Conservation (phyloP, 2,888 invertebrate genomes). For the Epistrophella euchroma region DNA sequence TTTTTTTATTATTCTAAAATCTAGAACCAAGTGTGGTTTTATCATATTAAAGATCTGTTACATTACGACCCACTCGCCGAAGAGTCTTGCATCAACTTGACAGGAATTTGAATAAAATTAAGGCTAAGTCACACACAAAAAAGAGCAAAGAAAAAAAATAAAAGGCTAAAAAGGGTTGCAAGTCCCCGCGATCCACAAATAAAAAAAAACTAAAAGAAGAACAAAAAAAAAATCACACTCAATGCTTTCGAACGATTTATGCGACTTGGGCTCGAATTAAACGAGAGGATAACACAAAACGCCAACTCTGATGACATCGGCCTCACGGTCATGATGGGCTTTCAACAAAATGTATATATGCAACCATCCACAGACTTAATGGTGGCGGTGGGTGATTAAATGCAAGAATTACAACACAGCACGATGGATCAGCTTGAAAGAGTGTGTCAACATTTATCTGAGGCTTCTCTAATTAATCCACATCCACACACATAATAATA, state of each 20-base stretch:
- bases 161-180: constrained; percentile 55
- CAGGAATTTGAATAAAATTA: constrained; percentile 71
- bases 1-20: constrained; percentile 36
- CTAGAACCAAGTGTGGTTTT: constrained; percentile 38
- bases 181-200: background rate
- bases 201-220: constrained; percentile 1
- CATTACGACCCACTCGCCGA: constrained; percentile 65
- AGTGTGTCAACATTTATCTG: constrained; percentile 66
- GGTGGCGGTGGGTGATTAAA: constrained; percentile 66
- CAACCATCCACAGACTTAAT: constrained; percentile 25
- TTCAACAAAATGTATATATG: constrained; percentile 16
- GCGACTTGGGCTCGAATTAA: constrained; percentile 58
- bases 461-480: constrained; percentile 69
- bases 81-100: constrained; percentile 48
- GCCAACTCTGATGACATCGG: constrained; percentile 71
- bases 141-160: background rate
- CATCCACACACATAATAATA: constrained; percentile 32
- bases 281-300: constrained; percentile 66
- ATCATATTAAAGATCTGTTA: constrained; percentile 66
- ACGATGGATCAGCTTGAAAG: constrained; percentile 47
- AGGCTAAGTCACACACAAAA: constrained; percentile 29
- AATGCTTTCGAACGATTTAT: constrained; percentile 64
- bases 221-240: constrained; percentile 36
- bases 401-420: constrained; percentile 43
- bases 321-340: constrained; percentile 13